Percentiles rank a stretch among this genome's conserved stretches.
These are phyloP conservation scores for Cryptoprocta ferox DNA, from an alignment of 2,797 vertebrate species.

Conservation along the genomic window DNA sequence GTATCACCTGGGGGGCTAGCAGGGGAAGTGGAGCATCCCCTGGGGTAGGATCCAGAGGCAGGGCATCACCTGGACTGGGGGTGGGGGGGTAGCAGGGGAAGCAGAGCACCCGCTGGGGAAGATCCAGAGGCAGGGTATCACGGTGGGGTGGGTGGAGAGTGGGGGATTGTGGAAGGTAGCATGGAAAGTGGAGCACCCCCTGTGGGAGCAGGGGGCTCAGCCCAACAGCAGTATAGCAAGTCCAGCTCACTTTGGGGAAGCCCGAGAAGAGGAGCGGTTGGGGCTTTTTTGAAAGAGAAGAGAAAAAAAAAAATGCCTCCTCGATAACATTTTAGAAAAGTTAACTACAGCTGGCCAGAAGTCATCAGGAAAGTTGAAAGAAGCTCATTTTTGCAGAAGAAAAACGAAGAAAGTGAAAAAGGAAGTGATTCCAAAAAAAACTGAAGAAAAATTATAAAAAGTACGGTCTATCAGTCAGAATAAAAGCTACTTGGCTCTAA, in stretches of 20 bases:
- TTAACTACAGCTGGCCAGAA: not conserved
- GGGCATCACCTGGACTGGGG: too few species aligned
- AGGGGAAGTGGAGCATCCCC: not conserved
- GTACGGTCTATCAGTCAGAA: constrained; percentile 71
- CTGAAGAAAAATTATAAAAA: constrained; percentile 61
- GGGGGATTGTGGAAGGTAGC: too few species aligned
- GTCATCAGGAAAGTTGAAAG: constrained; percentile 53
- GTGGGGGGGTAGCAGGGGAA: not conserved
- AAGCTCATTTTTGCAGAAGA: constrained; percentile 69
- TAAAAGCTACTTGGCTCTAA: constrained; percentile 87
- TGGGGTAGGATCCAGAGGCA: not conserved
- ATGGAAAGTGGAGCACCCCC: too few species aligned
- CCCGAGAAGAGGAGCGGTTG: too few species aligned
- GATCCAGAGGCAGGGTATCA: too few species aligned
- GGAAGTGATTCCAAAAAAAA: constrained; percentile 66
- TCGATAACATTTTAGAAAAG: not conserved
- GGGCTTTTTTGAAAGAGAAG: not conserved
- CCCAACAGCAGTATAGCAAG: not conserved
- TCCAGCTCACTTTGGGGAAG: too few species aligned
- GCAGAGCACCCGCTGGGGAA: not conserved
- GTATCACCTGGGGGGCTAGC: not conserved
- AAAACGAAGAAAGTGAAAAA: constrained; percentile 64
- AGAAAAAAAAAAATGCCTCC: not conserved
- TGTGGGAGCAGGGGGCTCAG: not conserved
- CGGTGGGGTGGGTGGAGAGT: too few species aligned